phyloP scores from a whole-genome alignment of 2,797 vertebrate genomes.

The Pteronotus mesoamericanus region DNA sequence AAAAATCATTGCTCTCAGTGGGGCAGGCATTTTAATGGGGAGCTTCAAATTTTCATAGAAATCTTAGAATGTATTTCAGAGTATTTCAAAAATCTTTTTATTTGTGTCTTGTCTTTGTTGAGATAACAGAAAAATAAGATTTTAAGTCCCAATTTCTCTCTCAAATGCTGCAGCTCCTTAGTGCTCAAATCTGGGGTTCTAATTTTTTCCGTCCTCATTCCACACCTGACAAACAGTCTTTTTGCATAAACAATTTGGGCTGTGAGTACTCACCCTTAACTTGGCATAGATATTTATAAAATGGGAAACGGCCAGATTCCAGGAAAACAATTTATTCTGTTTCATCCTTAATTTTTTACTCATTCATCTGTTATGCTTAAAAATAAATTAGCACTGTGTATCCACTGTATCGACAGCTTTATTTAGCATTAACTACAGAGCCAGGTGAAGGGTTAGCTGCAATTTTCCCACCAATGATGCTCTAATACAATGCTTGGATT shows the following conservation, averaged over 20 bases:
- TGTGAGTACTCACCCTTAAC: slow-evolving; percentile 64
- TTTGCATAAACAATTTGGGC: slow-evolving; percentile 62
- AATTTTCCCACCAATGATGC: not conserved
- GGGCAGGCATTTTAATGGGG: not conserved
- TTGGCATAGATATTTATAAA: slow-evolving; percentile 74
- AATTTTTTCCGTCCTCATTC: not conserved
- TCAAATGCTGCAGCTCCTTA: not conserved
- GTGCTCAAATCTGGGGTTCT: not conserved
- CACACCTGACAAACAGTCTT: slow-evolving; percentile 46
- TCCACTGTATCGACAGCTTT: slow-evolving; percentile 59
- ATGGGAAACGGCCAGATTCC: slow-evolving; percentile 60
- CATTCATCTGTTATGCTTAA: slow-evolving; percentile 67
- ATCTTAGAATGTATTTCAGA: not conserved
- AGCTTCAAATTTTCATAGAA: not conserved
- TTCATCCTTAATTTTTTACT: slow-evolving; percentile 41
- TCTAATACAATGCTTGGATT: not conserved
- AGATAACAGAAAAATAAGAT: not conserved
- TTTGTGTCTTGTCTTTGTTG: slow-evolving; percentile 16
- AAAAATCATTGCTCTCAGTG: not conserved
- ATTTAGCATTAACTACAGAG: slow-evolving; percentile 63
- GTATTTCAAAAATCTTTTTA: not conserved
- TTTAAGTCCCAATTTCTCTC: not conserved
- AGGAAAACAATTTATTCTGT: slow-evolving; percentile 68
- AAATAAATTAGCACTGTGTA: slow-evolving; percentile 64
- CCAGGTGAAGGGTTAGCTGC: not conserved